Conservation (phyloP, 2,888 invertebrate genomes). For the Trypoxylon attenuatum region DNA sequence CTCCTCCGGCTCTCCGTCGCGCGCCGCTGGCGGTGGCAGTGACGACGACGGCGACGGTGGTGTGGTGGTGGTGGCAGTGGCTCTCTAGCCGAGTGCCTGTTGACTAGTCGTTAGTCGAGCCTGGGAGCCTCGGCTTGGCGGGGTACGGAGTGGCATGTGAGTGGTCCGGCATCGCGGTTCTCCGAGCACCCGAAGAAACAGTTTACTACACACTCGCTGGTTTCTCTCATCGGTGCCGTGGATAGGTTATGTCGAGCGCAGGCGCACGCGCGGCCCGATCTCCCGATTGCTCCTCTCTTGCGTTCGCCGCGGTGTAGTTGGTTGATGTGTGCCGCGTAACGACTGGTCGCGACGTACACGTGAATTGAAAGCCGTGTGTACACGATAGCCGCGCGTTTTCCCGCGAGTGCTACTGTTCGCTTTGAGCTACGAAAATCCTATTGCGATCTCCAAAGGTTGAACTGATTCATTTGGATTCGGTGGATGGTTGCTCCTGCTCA, state of each 20-base stretch:
- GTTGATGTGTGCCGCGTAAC: slow-evolving; percentile 1
- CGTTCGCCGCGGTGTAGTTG: slow-evolving; percentile 22
- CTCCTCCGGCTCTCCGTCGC: not conserved
- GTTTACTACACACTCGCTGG: slow-evolving; percentile 22
- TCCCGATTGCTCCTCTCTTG: slow-evolving; percentile 6
- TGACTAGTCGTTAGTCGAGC: slow-evolving; percentile 42
- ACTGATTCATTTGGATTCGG: too few species aligned
- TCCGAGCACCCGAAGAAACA: slow-evolving; percentile 18
- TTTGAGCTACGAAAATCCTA: too few species aligned
- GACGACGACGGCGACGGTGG: slow-evolving; percentile 12
- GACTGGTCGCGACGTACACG: slow-evolving; percentile 1
- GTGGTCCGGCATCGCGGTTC: too few species aligned
- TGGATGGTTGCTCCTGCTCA: too few species aligned
- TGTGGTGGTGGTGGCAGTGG: slow-evolving; percentile 17
- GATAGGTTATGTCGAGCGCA: slow-evolving; percentile 44
- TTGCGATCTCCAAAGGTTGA: too few species aligned
- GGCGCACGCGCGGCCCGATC: slow-evolving; percentile 32
- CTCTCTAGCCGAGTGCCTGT: slow-evolving; percentile 29
- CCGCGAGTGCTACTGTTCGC: not conserved
- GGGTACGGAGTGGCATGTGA: too few species aligned
- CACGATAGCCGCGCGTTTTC: not conserved
- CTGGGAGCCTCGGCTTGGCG: slow-evolving; percentile 37
- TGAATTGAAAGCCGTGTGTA: not conserved
- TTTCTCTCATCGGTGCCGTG: slow-evolving; percentile 1
- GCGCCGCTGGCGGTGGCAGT: not conserved